Evolutionary conservation across 1,140 invertebrate genomes (phyloP), one percentile per base, ranked within the genome.

Genomic region (Drosophila truncata): DNA sequence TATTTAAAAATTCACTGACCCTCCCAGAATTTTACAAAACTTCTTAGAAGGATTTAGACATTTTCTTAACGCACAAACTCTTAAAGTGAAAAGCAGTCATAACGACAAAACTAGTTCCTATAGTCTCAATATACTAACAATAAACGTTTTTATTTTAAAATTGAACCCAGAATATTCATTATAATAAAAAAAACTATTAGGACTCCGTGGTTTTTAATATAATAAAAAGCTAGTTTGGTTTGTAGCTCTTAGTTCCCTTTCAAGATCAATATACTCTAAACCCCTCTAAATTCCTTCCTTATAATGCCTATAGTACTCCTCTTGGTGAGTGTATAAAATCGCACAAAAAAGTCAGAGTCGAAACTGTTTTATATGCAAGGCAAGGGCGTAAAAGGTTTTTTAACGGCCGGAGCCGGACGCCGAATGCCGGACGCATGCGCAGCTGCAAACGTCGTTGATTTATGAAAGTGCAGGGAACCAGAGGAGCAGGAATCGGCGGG

Each of bases 351-450:
- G 39, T 52, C 60, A 59, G 47, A 73, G 37, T 82, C 71, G 67
- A 85, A 87, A 88, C 80, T 88, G 82, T 90, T 90, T 90, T 90
- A 91, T 90, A 88, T 88, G 85, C 85, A 90, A 75, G 77, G 84
- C 84, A 88, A 88, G 84, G 84, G 84, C 85, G 84, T 87, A 90
- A 88, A 88, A 90, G 87, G 85, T 82, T 87, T 84, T 55, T 88
- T 60, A 79, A 77, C 62, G 72, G 71, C 72, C 66, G 47, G 62
- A 78, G 67, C 57, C 49, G 72, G 50, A 61, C 41, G 42, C 57
- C 57, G 52, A 25, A 49, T 58, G 67, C 50, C 37, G 73, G 59
- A 83, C 84, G 85, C 84, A 88, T 88, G 84, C 78, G 85, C 85
- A 90, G 85, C 85, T 88, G 85, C 85, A 88, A 90, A 90, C 70